Evolutionary conservation across 2,888 invertebrate species (phyloP), one percentile per base, ranked within the genome.

Genomic region (Spodoptera picta): DNA sequence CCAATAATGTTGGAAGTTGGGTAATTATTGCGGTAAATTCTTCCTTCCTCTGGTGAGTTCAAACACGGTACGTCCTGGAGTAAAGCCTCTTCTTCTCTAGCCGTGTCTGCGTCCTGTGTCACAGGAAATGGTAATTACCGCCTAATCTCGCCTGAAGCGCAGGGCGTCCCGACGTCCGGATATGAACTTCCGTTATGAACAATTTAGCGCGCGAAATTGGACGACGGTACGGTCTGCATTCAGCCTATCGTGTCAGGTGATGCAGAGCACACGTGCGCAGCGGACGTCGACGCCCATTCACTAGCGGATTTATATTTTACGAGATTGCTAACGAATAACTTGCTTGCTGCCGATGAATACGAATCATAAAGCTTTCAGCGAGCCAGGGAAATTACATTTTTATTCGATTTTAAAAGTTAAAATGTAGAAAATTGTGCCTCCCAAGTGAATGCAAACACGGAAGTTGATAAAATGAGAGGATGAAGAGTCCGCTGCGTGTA

Each of bases 181-280:
- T 97, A 97, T 97, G 97, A 97, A 96, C 96, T 96, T 96, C 96
- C 97, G 97, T 96, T 97, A 96, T 96, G 97, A 96, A 97, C 96
- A 97, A 97, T 97, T 97, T 97, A 95, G 95, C 95, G 90, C 92
- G 93, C 95, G 95, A 95, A 95, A 96, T 95, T 95, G 95, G 95
- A 95, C 95, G 93, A 86, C 89, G 88, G 87, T 84, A 87, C 89
- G 88, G 79, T 89, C 86, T 88, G 91, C 89, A 92, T 92, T 91
- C 91, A 92, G 83, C 84, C 83, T 85, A 82, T 84, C 81, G 82
- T 78, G 86, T 83, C 86, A 84, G 84, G 79, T 87, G 87, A 84
- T 81, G 83, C 83, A 81, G 79, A 81, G 79, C 83, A 85, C 86
- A 88, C 88, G 88, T 88, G 85, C 82, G 69, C 77, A 19, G 45